Conservation (phyloP, 2,888 invertebrate species). For the Ectemnius continuus region DNA sequence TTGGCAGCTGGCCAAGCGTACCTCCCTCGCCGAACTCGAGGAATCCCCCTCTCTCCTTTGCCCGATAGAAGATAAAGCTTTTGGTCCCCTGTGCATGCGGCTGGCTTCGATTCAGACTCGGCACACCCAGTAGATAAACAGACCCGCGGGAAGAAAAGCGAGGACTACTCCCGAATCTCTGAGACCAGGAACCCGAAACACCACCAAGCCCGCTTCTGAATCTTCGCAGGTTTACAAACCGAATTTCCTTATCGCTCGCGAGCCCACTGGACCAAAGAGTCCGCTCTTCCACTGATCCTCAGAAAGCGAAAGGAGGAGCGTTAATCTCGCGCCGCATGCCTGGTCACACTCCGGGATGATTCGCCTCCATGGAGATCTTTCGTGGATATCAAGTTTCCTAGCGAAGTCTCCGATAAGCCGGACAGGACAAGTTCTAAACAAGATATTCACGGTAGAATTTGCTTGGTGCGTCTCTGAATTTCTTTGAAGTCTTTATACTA, state of each 20-base stretch:
- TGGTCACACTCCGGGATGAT: background rate
- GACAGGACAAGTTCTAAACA: too few relatives aligned
- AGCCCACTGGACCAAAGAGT: too few relatives aligned
- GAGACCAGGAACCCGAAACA: slow-evolving; percentile 8
- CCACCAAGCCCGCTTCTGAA: slow-evolving; percentile 34
- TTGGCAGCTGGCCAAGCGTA: slow-evolving; percentile 67
- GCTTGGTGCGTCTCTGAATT: too few relatives aligned
- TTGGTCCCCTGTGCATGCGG: slow-evolving; percentile 48
- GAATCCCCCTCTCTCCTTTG: slow-evolving; percentile 42
- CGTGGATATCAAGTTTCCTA: too few relatives aligned
- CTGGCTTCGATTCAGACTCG: slow-evolving; percentile 48
- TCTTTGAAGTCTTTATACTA: too few relatives aligned
- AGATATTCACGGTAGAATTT: too few relatives aligned
- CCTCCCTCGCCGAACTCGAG: slow-evolving; percentile 52
- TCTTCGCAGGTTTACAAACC: slow-evolving; percentile 63
- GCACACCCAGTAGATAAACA: slow-evolving; percentile 69
- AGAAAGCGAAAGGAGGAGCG: slow-evolving; percentile 39
- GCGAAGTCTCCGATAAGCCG: too few relatives aligned
- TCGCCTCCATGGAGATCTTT: background rate
- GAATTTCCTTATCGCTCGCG: slow-evolving; percentile 64
- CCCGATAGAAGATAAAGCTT: slow-evolving; percentile 68
- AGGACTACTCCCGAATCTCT: slow-evolving; percentile 32
- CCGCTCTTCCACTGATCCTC: slow-evolving; percentile 11
- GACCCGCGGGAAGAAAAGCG: slow-evolving; percentile 49
- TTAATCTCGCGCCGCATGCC: slow-evolving; percentile 28